Conservation (phyloP, 2,797 vertebrate species). For the Tenualosa ilisha region DNA sequence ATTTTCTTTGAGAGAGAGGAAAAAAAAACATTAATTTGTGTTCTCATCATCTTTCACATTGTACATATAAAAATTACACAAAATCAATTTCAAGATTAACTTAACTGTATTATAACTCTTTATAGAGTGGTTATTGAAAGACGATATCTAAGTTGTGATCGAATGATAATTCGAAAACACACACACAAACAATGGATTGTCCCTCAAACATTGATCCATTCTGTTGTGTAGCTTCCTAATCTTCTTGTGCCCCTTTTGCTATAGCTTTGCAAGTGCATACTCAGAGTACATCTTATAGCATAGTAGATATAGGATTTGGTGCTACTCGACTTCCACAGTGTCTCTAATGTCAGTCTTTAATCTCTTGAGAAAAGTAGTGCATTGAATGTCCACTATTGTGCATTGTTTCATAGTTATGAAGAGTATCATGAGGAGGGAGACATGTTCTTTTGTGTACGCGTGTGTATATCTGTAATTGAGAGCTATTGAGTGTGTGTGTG, state of each 20-base stretch:
- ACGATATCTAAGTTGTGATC: background rate
- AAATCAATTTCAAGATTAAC: background rate
- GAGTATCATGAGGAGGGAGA: background rate
- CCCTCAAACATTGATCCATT: background rate
- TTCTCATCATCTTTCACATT: background rate
- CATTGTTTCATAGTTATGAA: constrained; percentile 16
- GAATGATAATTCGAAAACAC: background rate
- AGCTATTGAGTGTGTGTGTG: background rate
- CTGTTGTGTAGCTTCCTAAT: background rate
- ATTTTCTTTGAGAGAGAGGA: background rate
- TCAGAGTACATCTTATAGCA: constrained; percentile 10
- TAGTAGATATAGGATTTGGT: background rate
- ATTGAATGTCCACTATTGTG: constrained; percentile 8
- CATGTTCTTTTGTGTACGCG: constrained; percentile 26
- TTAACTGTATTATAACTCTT: background rate
- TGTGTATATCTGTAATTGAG: background rate
- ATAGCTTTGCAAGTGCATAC: background rate
- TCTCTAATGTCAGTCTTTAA: constrained; percentile 9
- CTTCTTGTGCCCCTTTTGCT: background rate
- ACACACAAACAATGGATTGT: background rate
- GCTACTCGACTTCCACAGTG: constrained; percentile 10
- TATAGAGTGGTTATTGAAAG: background rate
- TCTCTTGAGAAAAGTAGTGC: background rate
- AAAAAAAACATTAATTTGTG: background rate
- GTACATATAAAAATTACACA: background rate